These are phyloP conservation scores for Typhlichthys subterraneus DNA, from an alignment of 2,797 vertebrate genomes.

Conservation along the genomic window DNA sequence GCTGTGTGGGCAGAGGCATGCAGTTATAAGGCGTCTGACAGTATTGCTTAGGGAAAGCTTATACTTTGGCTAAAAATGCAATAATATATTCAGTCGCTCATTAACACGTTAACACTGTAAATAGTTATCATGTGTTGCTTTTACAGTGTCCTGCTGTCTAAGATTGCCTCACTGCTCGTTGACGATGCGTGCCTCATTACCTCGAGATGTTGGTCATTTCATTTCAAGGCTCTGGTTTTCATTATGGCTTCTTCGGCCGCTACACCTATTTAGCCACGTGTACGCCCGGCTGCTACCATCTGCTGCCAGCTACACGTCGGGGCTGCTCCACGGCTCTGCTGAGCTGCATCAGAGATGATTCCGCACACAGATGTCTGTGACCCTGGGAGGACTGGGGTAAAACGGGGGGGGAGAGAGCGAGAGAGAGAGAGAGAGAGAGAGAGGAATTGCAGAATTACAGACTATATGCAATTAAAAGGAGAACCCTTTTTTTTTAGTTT, in stretches of 20 bases:
- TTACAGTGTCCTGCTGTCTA: constrained; percentile 73
- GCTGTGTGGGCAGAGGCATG: constrained; percentile 58
- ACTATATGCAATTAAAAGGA: too few species aligned
- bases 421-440: constrained; percentile 39
- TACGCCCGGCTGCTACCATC: constrained; percentile 72
- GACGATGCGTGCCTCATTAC: constrained; percentile 73
- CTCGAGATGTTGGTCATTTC: constrained; percentile 79
- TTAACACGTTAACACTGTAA: constrained; percentile 57
- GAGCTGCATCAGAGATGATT: constrained; percentile 62
- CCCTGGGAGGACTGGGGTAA: constrained; percentile 49
- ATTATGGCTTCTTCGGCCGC: constrained; percentile 69
- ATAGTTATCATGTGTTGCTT: constrained; percentile 70
- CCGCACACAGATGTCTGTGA: constrained; percentile 45
- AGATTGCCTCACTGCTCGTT: constrained; percentile 70
- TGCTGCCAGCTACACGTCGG: constrained; percentile 70
- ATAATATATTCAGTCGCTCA: constrained; percentile 62
- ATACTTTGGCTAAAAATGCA: constrained; percentile 55
- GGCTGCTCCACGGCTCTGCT: constrained; percentile 68
- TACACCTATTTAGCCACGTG: constrained; percentile 66
- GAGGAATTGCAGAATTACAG: too few species aligned
- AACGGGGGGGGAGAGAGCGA: constrained; percentile 44
- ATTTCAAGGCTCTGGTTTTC: constrained; percentile 81
- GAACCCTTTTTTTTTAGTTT: too few species aligned
- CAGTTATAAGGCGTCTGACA: constrained; percentile 63
- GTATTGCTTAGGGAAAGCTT: constrained; percentile 54